Percentiles rank a stretch among this genome's conserved stretches.
Conservation (phyloP, 2,113 vertebrate genomes). For the Lepus americanus region DNA sequence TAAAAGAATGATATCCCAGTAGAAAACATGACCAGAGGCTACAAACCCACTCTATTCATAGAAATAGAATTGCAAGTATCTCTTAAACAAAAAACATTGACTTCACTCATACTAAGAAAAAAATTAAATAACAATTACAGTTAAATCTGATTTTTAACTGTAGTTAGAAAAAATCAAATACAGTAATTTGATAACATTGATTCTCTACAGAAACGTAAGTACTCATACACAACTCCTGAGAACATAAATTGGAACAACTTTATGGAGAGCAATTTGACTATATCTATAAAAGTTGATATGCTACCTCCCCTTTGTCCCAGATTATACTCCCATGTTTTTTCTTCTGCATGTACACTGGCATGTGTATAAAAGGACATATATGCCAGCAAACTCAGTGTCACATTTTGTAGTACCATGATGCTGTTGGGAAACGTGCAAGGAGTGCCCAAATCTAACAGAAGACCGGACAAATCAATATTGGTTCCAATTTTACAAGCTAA, state of each 20-base stretch:
- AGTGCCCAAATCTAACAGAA: neutral
- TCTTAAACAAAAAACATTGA: neutral
- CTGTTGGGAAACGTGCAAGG: fast-evolving
- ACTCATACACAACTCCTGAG: neutral
- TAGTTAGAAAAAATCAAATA: neutral
- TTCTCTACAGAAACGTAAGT: neutral
- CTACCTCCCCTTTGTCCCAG: neutral
- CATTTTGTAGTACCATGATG: neutral
- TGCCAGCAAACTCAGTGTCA: neutral
- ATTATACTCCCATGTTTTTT: neutral
- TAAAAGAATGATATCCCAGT: neutral
- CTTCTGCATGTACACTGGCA: neutral
- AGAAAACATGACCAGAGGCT: neutral
- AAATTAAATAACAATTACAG: neutral
- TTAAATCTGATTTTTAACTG: neutral
- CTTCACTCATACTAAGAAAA: neutral
- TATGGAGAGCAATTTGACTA: neutral
- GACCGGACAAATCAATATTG: neutral
- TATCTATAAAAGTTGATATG: neutral
- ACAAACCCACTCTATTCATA: neutral
- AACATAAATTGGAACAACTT: neutral
- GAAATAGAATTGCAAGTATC: neutral
- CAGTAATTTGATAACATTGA: neutral
- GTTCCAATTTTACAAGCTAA: neutral
- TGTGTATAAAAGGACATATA: neutral